Base-by-base conservation (phyloP, 2,888 invertebrate genomes). In the Dastarcus helophoroides region DNA sequence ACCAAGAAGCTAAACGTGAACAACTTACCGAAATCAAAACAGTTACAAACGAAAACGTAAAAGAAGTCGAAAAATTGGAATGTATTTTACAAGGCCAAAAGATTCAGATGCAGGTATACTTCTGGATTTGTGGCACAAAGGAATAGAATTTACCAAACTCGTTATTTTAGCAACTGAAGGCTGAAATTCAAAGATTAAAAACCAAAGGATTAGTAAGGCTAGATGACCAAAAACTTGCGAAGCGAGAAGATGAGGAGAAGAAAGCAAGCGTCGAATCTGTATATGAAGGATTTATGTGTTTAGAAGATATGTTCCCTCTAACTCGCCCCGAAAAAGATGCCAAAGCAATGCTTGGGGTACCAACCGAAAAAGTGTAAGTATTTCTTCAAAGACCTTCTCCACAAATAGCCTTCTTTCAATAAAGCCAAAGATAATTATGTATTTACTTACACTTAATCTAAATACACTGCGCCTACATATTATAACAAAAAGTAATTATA, bases 41-140 rank as follows among this genome's bases (percentile, higher is more conserved):
- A 23, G 43, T 51, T 6, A 53, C 62, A 31, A 31, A 47, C 7
- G 44, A 50, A 12, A 58, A 58, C 35, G 43, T 51, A 12, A 38
- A 48, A n/a, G 67, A 67, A 33, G 37, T 67, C 22, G 32, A 38
- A n/a, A 59, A 56, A 37, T 48, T 69, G 7, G 49, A 60, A 33
- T 41, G 37, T 6, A 57, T 67, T 21, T 38, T 62, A 7, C 48
- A 53, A 26, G 50, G 51, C 29, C 65, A 67, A 48, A 41, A 49
- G 19, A 41, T 44, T 14, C 60, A 65, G 31, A 56, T 62, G n/a
- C 46, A 51, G 29, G 53, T 52, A 32, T 40, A 12, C 40, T 41
- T 13, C 36, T 25, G 15, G 14, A 39, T 22, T 23, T 6, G 7
- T 7, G 9, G 6, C 9, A 8, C 19, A 19, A 19, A 19, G 8